Percentiles rank a stretch among this genome's conserved stretches.
These are phyloP conservation scores for Morelia viridis DNA, from an alignment of 2,797 vertebrate genomes.

Conservation along the genomic window DNA sequence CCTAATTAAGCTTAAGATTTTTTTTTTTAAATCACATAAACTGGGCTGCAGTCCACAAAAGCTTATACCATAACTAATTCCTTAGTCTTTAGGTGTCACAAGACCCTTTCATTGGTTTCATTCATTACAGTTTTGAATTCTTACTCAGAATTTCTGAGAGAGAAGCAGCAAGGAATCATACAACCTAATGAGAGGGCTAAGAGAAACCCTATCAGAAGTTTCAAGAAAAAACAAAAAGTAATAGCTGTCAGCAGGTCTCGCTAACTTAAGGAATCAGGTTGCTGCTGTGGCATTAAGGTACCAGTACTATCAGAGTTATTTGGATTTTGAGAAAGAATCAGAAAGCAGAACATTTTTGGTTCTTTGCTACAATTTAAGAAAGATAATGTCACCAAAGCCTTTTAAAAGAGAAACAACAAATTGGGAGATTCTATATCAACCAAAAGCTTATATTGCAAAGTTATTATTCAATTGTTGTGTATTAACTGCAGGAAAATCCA, in stretches of 20 bases:
- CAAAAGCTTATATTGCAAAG: neutral
- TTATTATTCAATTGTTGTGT: neutral
- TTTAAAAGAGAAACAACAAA: neutral
- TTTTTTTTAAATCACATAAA: neutral
- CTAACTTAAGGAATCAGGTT: neutral
- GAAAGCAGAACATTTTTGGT: neutral
- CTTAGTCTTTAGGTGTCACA: neutral
- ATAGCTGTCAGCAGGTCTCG: neutral
- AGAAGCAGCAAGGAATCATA: neutral
- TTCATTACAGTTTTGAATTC: neutral
- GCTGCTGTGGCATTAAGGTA: neutral
- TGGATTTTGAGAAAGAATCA: neutral
- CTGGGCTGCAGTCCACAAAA: neutral
- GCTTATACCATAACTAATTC: neutral
- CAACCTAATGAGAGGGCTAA: neutral
- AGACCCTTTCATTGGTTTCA: neutral
- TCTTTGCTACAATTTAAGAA: neutral
- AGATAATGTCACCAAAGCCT: neutral
- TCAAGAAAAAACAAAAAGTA: neutral
- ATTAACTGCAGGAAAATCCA: neutral
- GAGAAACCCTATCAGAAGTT: neutral
- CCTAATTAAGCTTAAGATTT: constrained; percentile 8
- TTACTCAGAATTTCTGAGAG: neutral
- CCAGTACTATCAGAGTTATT: neutral
- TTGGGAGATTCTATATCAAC: neutral